A percentile compares a stretch with the other conserved stretches of the same genome.
Conservation (phyloP, 2,888 invertebrate genomes). For the Mesopsocus fuscifrons region DNA sequence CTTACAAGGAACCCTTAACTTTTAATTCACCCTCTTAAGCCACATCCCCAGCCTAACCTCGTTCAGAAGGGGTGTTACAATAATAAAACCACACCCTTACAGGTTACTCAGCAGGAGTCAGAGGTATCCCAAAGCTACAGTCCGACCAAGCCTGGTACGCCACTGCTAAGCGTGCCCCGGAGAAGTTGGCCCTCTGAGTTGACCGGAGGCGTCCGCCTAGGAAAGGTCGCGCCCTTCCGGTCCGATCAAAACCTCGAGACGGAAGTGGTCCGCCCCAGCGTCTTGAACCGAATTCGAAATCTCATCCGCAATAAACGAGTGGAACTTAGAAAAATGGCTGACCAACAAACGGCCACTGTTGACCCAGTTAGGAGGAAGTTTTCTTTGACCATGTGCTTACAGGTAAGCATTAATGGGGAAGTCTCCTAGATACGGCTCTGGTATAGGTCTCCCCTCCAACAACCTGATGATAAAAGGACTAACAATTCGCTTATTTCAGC, state of each 20-base stretch:
- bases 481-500: background rate
- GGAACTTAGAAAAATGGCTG: background rate
- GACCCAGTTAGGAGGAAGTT: background rate
- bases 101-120: background rate
- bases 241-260: background rate
- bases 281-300: background rate
- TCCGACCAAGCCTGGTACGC: background rate
- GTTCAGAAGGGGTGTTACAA: too few relatives aligned
- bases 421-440: too few relatives aligned
- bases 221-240: background rate
- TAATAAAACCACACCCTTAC: too few relatives aligned
- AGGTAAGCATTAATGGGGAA: too few relatives aligned
- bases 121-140: background rate
- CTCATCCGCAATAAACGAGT: background rate
- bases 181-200: background rate
- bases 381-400: background rate
- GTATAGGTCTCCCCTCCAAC: too few relatives aligned
- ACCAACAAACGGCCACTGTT: background rate
- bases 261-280: background rate
- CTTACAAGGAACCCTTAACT: too few relatives aligned
- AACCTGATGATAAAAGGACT: too few relatives aligned
- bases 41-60: too few relatives aligned
- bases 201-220: background rate
- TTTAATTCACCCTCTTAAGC: too few relatives aligned
- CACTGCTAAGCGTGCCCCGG: background rate